Evolutionary conservation across 2,888 invertebrate species (phyloP).

Genomic region (Xanthia togata): DNA sequence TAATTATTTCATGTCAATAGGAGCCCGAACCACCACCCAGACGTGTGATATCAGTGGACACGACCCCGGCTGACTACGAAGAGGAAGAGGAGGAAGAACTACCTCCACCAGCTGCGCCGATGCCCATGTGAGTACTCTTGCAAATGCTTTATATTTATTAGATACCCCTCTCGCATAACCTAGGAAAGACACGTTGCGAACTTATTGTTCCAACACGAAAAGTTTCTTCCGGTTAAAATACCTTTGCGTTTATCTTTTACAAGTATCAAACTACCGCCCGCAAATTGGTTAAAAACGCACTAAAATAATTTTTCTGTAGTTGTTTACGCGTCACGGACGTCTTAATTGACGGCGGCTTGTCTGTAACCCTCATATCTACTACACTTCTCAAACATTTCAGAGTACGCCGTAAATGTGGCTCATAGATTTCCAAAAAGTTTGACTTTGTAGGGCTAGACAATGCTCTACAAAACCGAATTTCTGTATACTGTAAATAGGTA

Average conservation of each 20-base stretch:
- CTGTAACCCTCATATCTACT: too few relatives aligned
- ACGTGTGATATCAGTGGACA: constrained; percentile 78
- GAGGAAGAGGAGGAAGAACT: constrained; percentile 80
- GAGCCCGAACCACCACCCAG: constrained; percentile 71
- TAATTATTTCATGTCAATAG: constrained; percentile 32
- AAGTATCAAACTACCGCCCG: not conserved
- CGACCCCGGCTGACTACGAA: constrained; percentile 76
- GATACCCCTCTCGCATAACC: too few relatives aligned
- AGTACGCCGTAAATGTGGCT: not conserved
- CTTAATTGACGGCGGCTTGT: too few relatives aligned
- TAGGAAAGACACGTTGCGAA: not conserved
- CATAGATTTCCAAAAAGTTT: not conserved
- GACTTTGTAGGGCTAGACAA: not conserved
- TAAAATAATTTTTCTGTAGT: not conserved
- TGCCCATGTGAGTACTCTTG: constrained; percentile 69
- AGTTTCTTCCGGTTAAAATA: not conserved
- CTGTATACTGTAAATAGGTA: not conserved
- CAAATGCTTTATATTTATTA: not conserved
- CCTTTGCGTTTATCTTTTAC: not conserved
- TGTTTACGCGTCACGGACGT: not conserved
- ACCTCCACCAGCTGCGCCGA: constrained; percentile 72
- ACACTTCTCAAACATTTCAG: too few relatives aligned
- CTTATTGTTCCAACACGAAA: too few relatives aligned
- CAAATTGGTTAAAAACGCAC: not conserved
- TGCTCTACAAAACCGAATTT: not conserved